Base-by-base conservation (phyloP, 2,888 invertebrate genomes). In the Pherbina coryleti region DNA sequence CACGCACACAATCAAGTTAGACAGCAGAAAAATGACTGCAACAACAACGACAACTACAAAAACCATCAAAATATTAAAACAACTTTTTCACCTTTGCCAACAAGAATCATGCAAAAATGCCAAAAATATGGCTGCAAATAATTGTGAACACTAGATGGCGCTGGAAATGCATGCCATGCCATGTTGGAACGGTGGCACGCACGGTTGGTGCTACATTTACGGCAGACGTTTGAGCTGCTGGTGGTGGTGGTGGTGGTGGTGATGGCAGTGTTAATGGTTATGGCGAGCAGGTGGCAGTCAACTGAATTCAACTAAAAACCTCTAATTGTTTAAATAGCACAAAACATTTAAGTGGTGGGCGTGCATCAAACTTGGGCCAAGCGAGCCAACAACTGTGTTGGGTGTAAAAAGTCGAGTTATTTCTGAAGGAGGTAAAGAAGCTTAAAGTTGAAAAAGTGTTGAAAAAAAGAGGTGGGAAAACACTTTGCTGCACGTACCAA, bases 301-400 rank as follows among this genome's bases (percentile, higher is more conserved):
- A 72, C 37, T 60, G 72, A 72, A 72, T 34, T 57, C 34, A 60
- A 72, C 37, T 57, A 25, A 44, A 69, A 72, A 25, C 57, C 60
- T 60, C 57, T 72, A 72, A 72, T 72, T 72, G 72, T 72, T 72
- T 37, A 72, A 72, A 60, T 72, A 37, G 72, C 57, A 60, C 60
- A 60, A 60, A 28, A 60, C 60, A 72, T 72, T 71, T 71, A 71
- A 71, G 71, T 34, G 71, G n/a, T 25, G 55, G 28, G 55, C 19
- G 57, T 53, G 31, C 31, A 44, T 44, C 44, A 44, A 44, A 44
- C 2, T 11, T 11, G 1, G 44, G 4, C 44, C 14, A 44, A 44
- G 44, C 44, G 11, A 44, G 44, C 11, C 44, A 44, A 44, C 11
- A 44, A 2, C 7, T 44, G 1, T 44, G 11, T 11, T 11, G 44